These are phyloP conservation scores for Geotrypetes seraphini DNA, from an alignment of 2,797 vertebrate genomes.

Conservation along the genomic window DNA sequence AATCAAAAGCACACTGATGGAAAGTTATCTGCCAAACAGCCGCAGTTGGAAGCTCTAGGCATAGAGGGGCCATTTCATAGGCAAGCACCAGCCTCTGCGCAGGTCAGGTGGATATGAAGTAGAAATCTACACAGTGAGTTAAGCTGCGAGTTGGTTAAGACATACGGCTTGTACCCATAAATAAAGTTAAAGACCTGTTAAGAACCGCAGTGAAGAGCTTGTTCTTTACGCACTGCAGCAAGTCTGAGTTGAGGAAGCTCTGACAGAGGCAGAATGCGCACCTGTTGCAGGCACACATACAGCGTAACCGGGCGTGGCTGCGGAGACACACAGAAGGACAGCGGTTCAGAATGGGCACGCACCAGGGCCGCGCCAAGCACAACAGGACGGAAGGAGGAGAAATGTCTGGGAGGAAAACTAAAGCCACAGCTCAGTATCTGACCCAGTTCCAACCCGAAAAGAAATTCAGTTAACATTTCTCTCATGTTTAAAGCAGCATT, in stretches of 20 bases:
- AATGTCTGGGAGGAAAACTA: background rate
- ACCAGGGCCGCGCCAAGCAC: slow-evolving; percentile 49
- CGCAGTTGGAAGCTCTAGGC: background rate
- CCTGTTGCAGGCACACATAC: slow-evolving; percentile 95
- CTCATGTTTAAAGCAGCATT: too few species aligned
- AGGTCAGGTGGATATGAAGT: slow-evolving; percentile 39
- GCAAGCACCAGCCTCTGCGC: too few species aligned
- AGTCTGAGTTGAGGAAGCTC: slow-evolving; percentile 95
- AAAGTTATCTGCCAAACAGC: slow-evolving; percentile 12
- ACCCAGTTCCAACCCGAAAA: too few species aligned
- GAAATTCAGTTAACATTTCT: too few species aligned
- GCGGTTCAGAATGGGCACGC: slow-evolving; percentile 51
- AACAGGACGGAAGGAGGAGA: slow-evolving; percentile 31
- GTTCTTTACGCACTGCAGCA: slow-evolving; percentile 94
- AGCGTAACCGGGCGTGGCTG: slow-evolving; percentile 94
- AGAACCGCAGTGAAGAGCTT: slow-evolving; percentile 87
- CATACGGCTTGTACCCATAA: slow-evolving; percentile 66
- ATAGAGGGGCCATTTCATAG: too few species aligned
- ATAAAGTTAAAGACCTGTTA: slow-evolving; percentile 89
- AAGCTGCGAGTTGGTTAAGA: slow-evolving; percentile 46
- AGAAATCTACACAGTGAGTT: slow-evolving; percentile 30
- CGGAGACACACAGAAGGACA: slow-evolving; percentile 84
- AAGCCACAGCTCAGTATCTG: background rate
- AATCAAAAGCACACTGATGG: slow-evolving; percentile 13
- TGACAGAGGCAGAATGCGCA: slow-evolving; percentile 98